phyloP scores from a whole-genome alignment of 2,797 vertebrate genomes.

The Forpus xanthops region DNA sequence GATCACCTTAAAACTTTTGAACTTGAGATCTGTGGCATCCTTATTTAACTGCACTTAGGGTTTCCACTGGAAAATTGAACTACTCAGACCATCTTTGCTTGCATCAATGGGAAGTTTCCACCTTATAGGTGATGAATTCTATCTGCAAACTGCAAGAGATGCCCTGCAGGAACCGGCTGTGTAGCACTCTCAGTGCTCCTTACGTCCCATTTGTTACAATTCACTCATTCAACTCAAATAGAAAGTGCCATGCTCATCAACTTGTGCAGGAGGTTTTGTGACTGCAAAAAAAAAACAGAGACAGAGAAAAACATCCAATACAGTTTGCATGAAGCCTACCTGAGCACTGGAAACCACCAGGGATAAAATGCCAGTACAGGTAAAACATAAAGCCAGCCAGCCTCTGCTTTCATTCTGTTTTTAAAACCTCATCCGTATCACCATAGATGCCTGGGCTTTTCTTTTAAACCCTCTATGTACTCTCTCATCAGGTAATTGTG shows the following conservation, averaged over 20 bases:
- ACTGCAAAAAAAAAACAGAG: background rate
- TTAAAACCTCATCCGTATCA: background rate
- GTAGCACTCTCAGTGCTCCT: background rate
- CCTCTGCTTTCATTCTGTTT: background rate
- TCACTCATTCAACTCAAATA: slow-evolving; percentile 27
- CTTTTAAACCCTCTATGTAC: background rate
- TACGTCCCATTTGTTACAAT: background rate
- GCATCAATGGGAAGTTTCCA: background rate
- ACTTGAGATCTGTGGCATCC: background rate
- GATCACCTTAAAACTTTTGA: background rate
- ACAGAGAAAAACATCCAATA: background rate
- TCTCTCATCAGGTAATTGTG: slow-evolving; percentile 23
- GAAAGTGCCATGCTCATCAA: slow-evolving; percentile 25
- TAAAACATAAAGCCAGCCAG: background rate
- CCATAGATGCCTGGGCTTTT: background rate
- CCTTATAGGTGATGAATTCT: background rate
- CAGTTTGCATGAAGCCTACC: slow-evolving; percentile 9
- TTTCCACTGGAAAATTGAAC: background rate
- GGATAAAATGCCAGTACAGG: slow-evolving; percentile 1
- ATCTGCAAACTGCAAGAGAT: background rate
- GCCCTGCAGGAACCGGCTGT: background rate
- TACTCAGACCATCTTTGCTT: background rate
- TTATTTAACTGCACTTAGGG: background rate
- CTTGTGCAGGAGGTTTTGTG: background rate
- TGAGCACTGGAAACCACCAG: slow-evolving; percentile 11